A percentile compares a stretch with the other conserved stretches of the same genome.
These are phyloP conservation scores for Dasysyrphus tricinctus DNA, from an alignment of 2,888 invertebrate genomes.

Conservation along the genomic window DNA sequence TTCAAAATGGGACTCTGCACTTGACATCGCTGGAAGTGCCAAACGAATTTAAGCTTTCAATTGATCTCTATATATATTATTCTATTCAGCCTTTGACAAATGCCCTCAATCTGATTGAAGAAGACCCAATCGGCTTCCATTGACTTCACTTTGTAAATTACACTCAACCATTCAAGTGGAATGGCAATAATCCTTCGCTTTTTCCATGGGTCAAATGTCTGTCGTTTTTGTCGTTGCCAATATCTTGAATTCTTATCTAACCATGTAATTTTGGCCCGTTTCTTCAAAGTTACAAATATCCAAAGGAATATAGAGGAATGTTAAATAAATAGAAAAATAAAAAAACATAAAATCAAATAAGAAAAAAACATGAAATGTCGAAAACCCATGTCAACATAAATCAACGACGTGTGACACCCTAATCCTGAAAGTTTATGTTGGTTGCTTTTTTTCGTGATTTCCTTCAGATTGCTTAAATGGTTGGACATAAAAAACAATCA, in stretches of 20 bases:
- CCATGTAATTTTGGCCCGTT: constrained; percentile 36
- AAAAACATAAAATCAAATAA: constrained; percentile 26
- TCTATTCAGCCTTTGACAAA: constrained; percentile 64
- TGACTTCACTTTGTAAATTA: constrained; percentile 57
- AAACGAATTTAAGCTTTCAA: constrained; percentile 63
- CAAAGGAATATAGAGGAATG: constrained; percentile 19
- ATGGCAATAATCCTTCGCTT: constrained; percentile 65
- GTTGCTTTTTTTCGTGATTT: constrained; percentile 62
- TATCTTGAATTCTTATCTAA: constrained; percentile 63
- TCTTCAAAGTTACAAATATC: constrained; percentile 35
- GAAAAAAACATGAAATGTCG: constrained; percentile 63
- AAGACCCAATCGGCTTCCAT: constrained; percentile 50
- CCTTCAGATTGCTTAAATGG: constrained; percentile 71
- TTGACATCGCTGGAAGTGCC: constrained; percentile 45
- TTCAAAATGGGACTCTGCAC: constrained; percentile 14
- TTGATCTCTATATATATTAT: constrained; percentile 35
- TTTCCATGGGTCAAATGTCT: constrained; percentile 63
- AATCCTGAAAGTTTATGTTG: constrained; percentile 74
- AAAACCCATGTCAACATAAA: constrained; percentile 75
- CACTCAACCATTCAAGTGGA: constrained; percentile 62
- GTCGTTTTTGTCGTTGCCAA: constrained; percentile 55
- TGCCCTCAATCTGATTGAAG: constrained; percentile 51
- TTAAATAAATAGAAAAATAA: constrained; percentile 45
- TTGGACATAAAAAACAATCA: constrained; percentile 73
- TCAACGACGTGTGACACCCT: constrained; percentile 75